Evolutionary conservation across 2,113 vertebrate species (phyloP).

Genomic region (Paradoxurus hermaphroditus): DNA sequence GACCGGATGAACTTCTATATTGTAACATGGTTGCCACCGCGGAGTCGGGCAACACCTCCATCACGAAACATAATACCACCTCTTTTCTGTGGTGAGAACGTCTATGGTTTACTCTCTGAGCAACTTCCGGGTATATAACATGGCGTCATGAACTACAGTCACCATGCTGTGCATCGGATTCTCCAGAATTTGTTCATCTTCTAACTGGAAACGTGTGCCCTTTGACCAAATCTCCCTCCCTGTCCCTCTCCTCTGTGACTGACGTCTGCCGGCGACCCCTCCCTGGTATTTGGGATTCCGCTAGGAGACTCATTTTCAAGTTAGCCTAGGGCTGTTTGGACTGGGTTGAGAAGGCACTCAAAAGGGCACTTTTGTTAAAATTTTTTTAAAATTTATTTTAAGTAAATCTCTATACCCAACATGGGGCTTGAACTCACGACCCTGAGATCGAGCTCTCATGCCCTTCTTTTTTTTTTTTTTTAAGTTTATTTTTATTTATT

Average conservation of each 20-base stretch:
- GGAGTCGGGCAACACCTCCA: not conserved
- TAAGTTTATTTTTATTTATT: no score
- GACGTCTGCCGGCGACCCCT: not conserved
- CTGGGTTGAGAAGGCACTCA: not conserved
- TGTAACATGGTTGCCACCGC: fast-evolving
- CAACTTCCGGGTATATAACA: not conserved
- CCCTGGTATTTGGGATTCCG: not conserved
- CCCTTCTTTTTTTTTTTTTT: no score
- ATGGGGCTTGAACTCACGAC: not conserved
- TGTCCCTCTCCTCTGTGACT: not conserved
- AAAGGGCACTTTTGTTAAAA: not conserved
- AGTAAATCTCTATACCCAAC: not conserved
- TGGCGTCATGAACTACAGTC: fast-evolving
- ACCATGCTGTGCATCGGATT: not conserved
- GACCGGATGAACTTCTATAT: not conserved
- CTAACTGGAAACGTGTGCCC: not conserved
- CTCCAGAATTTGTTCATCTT: not conserved
- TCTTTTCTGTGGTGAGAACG: not conserved
- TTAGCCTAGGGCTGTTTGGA: not conserved
- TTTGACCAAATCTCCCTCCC: no score
- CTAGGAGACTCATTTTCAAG: not conserved
- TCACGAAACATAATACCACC: fast-evolving
- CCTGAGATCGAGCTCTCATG: not conserved
- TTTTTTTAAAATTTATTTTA: not conserved
- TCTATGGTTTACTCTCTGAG: not conserved